Base-by-base conservation (phyloP, 64 coral and sea anemone species). In the Montipora foliosa region DNA sequence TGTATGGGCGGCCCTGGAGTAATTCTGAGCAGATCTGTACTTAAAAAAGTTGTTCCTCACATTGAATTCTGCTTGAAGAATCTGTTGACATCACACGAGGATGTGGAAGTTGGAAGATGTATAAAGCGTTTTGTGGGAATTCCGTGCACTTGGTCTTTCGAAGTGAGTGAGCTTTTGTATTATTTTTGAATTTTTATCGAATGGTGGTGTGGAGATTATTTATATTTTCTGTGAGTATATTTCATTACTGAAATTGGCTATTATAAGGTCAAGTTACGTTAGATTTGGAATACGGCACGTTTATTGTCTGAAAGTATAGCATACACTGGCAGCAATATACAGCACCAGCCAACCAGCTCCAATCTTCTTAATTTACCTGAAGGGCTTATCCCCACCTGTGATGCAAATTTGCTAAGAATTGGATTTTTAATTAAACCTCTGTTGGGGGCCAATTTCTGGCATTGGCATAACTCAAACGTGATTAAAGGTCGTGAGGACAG, bases 1-100 rank as follows among this genome's bases (percentile, higher is more conserved):
- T 99, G 98, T 49, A 99, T 99, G 98, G 98, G 98, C 13, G 98
- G 98, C 0, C 95, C 98, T 2, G 98, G 98, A 24, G 91, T 99
- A 55, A 93, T 99, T 1, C 92, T 99, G 92, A 99, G 89, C 66
- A 55, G 98, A 50, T 94, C 95, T 49, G 95, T 96, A 0, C 76
- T 99, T 3, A 96, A 96, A 37, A 99, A 96, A 57, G 93, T 99
- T 67, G 98, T 89, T 1, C 95, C 95, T 2, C 98, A 99, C 53
- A 90, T 99, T 1, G 95, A 96, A 49, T 96, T 92, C 77, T 99
- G 98, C 74, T 81, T 96, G 59, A 69, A 99, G 83, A 82, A 99
- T 87, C 76, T 99, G 47, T 17, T 96, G 15, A 96, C 98, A 7
- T 88, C 89, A 1, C 98, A 99, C 29, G 98, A 99, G 89, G 98